phyloP scores from a whole-genome alignment of 2,797 vertebrate species.

The Ptychadena robeensis region DNA sequence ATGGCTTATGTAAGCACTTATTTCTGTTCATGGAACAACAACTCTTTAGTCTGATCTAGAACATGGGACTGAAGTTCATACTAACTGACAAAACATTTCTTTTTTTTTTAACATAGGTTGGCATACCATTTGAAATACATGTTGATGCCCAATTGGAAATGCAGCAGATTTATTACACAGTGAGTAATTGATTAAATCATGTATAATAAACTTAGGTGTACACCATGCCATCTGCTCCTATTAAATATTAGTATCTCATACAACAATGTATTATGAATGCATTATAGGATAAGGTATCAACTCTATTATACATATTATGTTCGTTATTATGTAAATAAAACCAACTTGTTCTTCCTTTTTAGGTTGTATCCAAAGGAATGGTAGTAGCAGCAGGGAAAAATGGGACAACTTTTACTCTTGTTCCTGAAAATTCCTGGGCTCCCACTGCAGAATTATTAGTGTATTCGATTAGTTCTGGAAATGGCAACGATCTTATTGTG shows the following conservation, averaged over 20 bases:
- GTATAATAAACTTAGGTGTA: no score
- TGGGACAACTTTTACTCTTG: conserved; percentile 46
- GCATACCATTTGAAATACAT: conserved; percentile 22
- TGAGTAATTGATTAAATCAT: background rate
- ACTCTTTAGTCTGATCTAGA: no score
- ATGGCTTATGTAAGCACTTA: no score
- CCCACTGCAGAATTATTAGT: conserved; percentile 26
- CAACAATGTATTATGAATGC: background rate
- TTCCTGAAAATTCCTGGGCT: conserved; percentile 38
- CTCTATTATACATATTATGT: background rate
- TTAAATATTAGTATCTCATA: background rate
- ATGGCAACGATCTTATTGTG: background rate
- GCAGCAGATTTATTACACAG: conserved; percentile 21
- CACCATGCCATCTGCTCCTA: background rate
- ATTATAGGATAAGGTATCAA: background rate
- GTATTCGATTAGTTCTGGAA: conserved; percentile 13
- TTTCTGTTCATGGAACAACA: no score
- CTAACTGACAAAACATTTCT: no score
- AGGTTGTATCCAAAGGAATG: conserved; percentile 39
- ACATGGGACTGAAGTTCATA: no score
- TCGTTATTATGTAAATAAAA: background rate
- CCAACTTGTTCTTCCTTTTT: conserved; percentile 1
- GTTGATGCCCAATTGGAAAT: background rate
- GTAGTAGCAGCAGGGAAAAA: conserved; percentile 35
- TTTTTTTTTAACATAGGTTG: conserved; percentile 13